Evolutionary conservation across 2,113 vertebrate species (phyloP).

Genomic region (Elaphurus davidianus): DNA sequence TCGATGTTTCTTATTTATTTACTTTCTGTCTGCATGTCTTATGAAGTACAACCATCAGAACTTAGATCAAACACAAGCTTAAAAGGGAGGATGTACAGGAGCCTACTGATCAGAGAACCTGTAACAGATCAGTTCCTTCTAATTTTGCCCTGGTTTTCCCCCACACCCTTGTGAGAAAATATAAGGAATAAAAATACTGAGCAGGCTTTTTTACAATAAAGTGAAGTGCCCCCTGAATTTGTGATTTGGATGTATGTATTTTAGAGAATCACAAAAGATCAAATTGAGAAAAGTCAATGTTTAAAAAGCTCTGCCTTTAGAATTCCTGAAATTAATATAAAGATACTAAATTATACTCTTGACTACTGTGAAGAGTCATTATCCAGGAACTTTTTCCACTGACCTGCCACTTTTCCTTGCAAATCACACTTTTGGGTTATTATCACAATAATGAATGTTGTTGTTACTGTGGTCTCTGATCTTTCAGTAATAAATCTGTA

Average conservation of each 20-base stretch:
- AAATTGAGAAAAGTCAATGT: neutral
- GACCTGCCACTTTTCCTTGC: neutral
- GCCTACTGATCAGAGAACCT: neutral
- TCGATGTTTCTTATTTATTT: neutral
- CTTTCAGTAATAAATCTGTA: neutral
- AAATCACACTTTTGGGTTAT: neutral
- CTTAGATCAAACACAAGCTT: neutral
- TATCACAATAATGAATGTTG: neutral
- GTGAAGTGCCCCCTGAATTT: neutral
- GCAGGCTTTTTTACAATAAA: neutral
- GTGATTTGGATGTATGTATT: neutral
- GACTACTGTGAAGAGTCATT: neutral
- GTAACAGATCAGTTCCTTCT: neutral
- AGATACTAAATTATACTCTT: neutral
- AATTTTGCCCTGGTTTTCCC: neutral
- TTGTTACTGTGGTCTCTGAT: neutral
- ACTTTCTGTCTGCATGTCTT: neutral
- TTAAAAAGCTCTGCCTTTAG: slow-evolving; percentile 18
- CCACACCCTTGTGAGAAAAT: neutral
- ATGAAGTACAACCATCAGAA: neutral
- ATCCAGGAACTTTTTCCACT: neutral
- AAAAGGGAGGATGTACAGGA: neutral
- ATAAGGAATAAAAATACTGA: neutral
- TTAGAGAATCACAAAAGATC: neutral
- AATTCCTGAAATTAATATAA: slow-evolving; percentile 17